Percentiles rank a stretch among this genome's conserved stretches.
These are phyloP conservation scores for Callospermophilus lateralis DNA, from an alignment of 2,113 vertebrate genomes.

Conservation along the genomic window DNA sequence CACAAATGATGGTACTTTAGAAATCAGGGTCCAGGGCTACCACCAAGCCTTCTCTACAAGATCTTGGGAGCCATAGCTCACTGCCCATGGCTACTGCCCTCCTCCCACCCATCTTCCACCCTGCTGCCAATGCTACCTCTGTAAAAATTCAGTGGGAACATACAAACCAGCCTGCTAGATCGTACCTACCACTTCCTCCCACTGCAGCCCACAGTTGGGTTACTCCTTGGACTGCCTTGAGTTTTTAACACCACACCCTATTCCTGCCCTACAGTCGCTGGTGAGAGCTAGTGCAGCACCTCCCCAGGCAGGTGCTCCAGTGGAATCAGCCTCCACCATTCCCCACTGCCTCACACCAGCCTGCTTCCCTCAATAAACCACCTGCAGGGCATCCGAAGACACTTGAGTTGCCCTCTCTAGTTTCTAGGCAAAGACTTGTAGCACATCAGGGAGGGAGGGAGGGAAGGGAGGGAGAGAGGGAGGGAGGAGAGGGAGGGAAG, in stretches of 20 bases:
- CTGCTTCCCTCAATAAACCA: not conserved
- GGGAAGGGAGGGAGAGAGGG: rapidly evolving
- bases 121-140: not conserved
- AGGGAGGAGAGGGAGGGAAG: not conserved
- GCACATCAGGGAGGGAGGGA: not conserved
- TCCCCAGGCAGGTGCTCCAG: not conserved
- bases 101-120: not conserved
- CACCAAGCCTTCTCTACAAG: not conserved
- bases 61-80: not conserved
- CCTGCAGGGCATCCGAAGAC: not conserved
- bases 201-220: not conserved
- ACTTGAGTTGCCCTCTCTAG: not conserved
- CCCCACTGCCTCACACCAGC: not conserved
- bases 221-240: too few relatives aligned
- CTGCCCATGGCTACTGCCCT: not conserved
- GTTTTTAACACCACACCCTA: not conserved
- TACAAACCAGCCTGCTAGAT: too few relatives aligned
- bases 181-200: not conserved
- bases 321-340: not conserved
- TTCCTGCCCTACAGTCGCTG: not conserved
- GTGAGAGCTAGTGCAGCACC: not conserved
- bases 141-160: rapidly evolving
- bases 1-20: not conserved
- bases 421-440: not conserved
- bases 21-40: not conserved